Evolutionary conservation across 2,113 vertebrate species (phyloP), one percentile per base, ranked within the genome.

Genomic region (Poecile atricapillus): DNA sequence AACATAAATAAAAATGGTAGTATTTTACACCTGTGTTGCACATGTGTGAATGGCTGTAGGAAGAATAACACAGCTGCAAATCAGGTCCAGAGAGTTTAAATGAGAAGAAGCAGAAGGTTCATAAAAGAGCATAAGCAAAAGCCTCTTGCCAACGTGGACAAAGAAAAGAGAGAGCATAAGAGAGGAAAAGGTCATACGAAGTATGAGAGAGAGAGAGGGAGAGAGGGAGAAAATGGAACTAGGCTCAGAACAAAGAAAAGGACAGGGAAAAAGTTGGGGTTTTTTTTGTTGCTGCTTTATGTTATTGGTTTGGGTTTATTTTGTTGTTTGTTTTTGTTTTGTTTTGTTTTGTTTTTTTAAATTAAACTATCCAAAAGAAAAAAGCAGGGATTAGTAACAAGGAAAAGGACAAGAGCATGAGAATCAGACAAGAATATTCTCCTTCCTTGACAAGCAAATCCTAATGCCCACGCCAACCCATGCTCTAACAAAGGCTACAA

Each of bases 1-100:
- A 79, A 65, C 41, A 30, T 39, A 93, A 94, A 95, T 83, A 84
- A 93, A 94, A 96, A 93, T 87, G 63, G 70, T 87, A 69, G 62
- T 79, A 67, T 94, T 95, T 95, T 76, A 94, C 89, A 97, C 93
- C 93, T 97, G 95, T 89, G 91, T 65, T 7, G 4, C 95, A 95
- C 89, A 94, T 97, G 91, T 95, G 87, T 89, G 96, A 93, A 87
- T 0, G 53, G 22, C 80, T 73, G 41, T 74, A 79, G 78, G 81
- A 96, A 75, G 89, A 89, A 16, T 21, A 56, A 10, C 50, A 62
- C 84, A 83, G 82, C 85, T 94, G 92, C 88, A 95, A 96, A 94
- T 96, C 90, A 90, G 71, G 85, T 83, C 81, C 93, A 94, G 93
- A 94, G 49, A 78, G 49, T 3, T 87, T 65, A 93, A 93, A 93